phyloP scores from a whole-genome alignment of 2,797 vertebrate species.

The Hemibagrus guttatus region DNA sequence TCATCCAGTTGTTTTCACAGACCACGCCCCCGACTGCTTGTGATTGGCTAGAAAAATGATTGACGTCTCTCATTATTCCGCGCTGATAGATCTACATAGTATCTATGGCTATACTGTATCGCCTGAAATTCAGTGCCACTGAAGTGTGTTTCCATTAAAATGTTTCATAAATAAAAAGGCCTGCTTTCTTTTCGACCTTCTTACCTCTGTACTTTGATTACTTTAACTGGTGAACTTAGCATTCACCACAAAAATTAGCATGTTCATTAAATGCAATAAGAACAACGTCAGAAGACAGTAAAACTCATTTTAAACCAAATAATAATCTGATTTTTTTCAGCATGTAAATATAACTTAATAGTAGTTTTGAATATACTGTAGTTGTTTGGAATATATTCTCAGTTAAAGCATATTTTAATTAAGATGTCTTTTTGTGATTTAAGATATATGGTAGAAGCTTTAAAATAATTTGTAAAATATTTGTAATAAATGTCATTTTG shows the following conservation, averaged over 20 bases:
- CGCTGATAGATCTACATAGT: neutral
- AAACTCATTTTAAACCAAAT: neutral
- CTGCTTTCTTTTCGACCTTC: neutral
- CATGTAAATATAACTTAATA: neutral
- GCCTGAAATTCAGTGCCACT: neutral
- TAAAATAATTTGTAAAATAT: neutral
- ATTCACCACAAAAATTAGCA: neutral
- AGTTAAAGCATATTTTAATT: neutral
- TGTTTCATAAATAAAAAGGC: neutral
- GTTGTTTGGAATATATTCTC: neutral
- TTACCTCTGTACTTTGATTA: neutral
- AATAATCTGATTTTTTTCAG: neutral
- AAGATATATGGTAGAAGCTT: neutral
- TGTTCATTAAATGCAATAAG: neutral
- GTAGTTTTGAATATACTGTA: neutral
- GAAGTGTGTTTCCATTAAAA: neutral
- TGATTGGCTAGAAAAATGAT: neutral
- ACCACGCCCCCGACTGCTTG: neutral
- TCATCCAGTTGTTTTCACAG: conserved; percentile 2
- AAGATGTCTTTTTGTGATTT: neutral
- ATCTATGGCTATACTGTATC: neutral
- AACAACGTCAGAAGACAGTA: neutral
- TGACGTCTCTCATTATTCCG: neutral
- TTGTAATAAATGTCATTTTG: neutral
- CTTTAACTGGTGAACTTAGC: neutral